Conservation (phyloP, 30 jellyfish, hydroid and myxozoan species). For the Calvadosia cruxmelitensis region DNA sequence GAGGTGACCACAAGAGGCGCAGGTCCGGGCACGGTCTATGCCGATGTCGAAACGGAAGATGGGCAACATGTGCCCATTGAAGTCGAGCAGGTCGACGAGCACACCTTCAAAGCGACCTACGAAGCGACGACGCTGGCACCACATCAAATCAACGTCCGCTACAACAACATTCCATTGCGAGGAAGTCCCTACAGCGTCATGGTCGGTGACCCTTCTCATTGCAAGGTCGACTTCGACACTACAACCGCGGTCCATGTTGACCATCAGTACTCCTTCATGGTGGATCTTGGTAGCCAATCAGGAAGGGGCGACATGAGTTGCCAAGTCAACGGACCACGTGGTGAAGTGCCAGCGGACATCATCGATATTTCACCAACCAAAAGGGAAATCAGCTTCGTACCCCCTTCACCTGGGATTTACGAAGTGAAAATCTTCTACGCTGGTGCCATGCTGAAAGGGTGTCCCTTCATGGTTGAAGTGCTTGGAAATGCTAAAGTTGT, state of each 20-base stretch:
- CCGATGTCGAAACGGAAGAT: conserved; percentile 28
- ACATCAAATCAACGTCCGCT: conserved; percentile 25
- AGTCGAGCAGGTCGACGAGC: conserved; percentile 22
- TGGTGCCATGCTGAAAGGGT: conserved; percentile 62
- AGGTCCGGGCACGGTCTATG: conserved; percentile 84
- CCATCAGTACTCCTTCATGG: conserved; percentile 24
- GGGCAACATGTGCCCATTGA: conserved; percentile 48
- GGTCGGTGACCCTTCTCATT: conserved; percentile 68
- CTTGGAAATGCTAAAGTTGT: conserved; percentile 12
- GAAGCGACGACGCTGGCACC: conserved; percentile 54
- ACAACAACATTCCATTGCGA: conserved; percentile 54
- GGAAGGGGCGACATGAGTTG: conserved; percentile 80
- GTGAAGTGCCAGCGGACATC: conserved; percentile 68
- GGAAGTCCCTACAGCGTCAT: conserved; percentile 79
- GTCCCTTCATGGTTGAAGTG: conserved; percentile 74
- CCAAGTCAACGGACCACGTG: conserved; percentile 67
- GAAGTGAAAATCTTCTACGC: conserved; percentile 66
- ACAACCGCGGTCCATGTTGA: conserved; percentile 20
- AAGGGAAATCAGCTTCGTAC: conserved; percentile 50
- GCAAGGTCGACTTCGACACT: conserved; percentile 15
- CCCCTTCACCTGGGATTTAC: conserved; percentile 65
- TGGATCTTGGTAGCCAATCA: conserved; percentile 44
- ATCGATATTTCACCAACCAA: conserved; percentile 18
- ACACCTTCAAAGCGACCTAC: conserved; percentile 37
- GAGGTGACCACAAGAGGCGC: conserved; percentile 88